phyloP scores from a whole-genome alignment of 2,888 invertebrate species.

The Brenthis ino region DNA sequence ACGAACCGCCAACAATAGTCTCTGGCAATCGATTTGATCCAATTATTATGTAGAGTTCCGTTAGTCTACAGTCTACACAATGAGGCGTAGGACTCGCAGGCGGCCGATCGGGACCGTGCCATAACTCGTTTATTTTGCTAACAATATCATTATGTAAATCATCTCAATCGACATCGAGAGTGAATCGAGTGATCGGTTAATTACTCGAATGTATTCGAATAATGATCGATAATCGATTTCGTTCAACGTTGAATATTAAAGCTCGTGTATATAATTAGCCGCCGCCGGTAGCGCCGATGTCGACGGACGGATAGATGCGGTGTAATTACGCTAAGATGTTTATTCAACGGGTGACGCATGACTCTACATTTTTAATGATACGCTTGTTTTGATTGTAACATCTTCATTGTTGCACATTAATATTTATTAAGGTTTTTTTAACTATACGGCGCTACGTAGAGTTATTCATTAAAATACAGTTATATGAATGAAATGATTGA shows the following conservation, averaged over 20 bases:
- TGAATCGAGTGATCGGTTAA: conserved; percentile 64
- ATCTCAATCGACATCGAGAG: conserved; percentile 62
- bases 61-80: conserved; percentile 36
- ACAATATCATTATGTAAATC: conserved; percentile 76
- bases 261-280: conserved; percentile 34
- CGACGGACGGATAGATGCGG: conserved; percentile 21
- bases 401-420: conserved; percentile 21
- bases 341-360: conserved; percentile 24
- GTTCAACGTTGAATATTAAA: conserved; percentile 35
- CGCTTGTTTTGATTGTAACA: conserved; percentile 12
- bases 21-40: conserved; percentile 43
- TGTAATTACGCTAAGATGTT: conserved; percentile 19
- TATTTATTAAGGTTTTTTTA: conserved; percentile 11
- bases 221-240: conserved; percentile 39
- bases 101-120: conserved; percentile 13
- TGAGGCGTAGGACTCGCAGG: conserved; percentile 30
- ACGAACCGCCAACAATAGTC: conserved; percentile 38
- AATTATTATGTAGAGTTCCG: conserved; percentile 42
- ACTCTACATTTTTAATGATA: conserved; percentile 20
- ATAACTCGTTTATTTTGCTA: conserved; percentile 62
- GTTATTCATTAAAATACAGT: not conserved
- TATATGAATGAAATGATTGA: not conserved
- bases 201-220: conserved; percentile 44
- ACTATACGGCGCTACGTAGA: not conserved
- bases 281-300: conserved; percentile 27